Conservation (phyloP, 2,113 vertebrate genomes). For the Spea multiplicata region DNA sequence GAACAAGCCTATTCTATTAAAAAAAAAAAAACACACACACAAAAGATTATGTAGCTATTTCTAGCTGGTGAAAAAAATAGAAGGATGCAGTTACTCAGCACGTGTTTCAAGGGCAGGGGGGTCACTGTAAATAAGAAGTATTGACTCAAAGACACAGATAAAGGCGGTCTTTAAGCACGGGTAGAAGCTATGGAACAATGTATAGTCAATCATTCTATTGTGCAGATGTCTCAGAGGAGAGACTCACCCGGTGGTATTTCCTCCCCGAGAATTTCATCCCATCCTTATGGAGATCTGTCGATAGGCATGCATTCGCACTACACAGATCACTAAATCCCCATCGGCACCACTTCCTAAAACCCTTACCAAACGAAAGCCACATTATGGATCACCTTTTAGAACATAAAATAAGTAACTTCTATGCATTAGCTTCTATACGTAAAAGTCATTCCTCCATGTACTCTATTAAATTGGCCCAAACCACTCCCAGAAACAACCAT, state of each 20-base stretch:
- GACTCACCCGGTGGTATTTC: constrained; percentile 5
- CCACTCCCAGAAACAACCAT: too few species aligned
- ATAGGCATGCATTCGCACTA: too few species aligned
- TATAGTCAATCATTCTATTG: background rate
- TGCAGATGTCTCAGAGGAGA: background rate
- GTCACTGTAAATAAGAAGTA: background rate
- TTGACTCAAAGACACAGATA: background rate
- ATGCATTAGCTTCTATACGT: too few species aligned
- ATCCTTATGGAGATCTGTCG: background rate
- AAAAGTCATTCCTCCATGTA: too few species aligned
- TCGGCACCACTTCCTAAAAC: too few species aligned
- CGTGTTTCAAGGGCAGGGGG: background rate
- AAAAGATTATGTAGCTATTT: background rate
- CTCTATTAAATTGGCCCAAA: too few species aligned
- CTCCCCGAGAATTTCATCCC: background rate
- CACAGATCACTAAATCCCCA: too few species aligned
- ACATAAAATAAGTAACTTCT: too few species aligned
- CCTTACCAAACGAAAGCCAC: background rate
- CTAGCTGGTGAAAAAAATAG: background rate
- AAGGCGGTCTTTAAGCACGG: background rate
- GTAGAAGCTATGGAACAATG: background rate
- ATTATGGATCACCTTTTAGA: background rate
- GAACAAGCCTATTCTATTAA: too few species aligned
- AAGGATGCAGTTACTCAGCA: background rate
- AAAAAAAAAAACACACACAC: too few species aligned